Conservation (phyloP, 2,113 vertebrate genomes). For the Xiphias gladius region DNA sequence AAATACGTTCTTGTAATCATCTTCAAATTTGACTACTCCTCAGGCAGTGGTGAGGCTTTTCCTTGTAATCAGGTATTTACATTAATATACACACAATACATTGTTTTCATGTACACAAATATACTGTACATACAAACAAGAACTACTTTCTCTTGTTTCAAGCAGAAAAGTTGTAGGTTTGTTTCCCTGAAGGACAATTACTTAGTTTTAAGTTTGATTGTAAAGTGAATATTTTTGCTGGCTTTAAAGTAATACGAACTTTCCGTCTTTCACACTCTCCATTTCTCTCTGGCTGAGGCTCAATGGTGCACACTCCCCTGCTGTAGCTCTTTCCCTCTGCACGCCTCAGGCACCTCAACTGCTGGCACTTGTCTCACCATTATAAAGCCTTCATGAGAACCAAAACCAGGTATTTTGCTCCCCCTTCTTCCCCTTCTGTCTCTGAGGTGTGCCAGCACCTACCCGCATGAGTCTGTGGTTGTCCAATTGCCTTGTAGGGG, state of each 20-base stretch:
- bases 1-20: constrained; percentile 66
- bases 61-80: constrained; percentile 29
- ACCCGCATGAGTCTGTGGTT: constrained; percentile 28
- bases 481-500: constrained; percentile 55
- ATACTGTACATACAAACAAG: background rate
- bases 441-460: constrained; percentile 51
- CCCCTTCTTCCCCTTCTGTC: constrained; percentile 35
- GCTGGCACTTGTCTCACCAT: constrained; percentile 51
- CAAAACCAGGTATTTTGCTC: constrained; percentile 57
- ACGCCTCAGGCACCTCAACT: constrained; percentile 62
- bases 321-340: constrained; percentile 49
- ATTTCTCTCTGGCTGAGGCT: constrained; percentile 16
- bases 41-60: constrained; percentile 28
- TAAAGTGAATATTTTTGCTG: constrained; percentile 19
- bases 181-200: constrained; percentile 14
- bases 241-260: constrained; percentile 19
- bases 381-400: constrained; percentile 69
- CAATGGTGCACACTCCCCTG: constrained; percentile 40
- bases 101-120: constrained; percentile 4
- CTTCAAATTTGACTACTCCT: constrained; percentile 55
- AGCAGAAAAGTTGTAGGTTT: background rate
- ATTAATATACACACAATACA: constrained; percentile 20
- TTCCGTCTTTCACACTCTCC: constrained; percentile 1
- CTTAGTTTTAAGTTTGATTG: constrained; percentile 6
- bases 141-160: background rate